Conservation (phyloP, 2,797 vertebrate genomes). For the Chelmon rostratus region DNA sequence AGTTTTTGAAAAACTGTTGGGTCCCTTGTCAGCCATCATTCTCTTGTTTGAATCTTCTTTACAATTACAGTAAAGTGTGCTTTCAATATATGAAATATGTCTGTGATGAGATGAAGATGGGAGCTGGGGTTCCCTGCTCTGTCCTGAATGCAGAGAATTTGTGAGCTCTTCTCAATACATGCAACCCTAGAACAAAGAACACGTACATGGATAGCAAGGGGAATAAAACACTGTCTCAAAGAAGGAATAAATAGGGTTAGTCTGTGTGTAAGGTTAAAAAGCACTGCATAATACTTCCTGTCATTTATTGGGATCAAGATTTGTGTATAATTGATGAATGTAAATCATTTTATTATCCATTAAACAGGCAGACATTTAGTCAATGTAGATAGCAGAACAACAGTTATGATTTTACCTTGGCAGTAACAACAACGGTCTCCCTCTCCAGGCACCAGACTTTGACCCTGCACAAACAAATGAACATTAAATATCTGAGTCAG, state of each 20-base stretch:
- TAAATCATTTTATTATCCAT: background rate
- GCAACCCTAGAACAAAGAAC: background rate
- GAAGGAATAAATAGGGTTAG: too few relatives aligned
- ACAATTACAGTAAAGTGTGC: background rate
- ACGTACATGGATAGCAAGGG: background rate
- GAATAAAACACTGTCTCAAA: background rate
- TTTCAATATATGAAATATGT: background rate
- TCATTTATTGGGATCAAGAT: background rate
- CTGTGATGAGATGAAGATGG: background rate
- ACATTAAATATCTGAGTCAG: background rate
- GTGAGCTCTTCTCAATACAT: background rate
- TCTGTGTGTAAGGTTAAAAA: too few relatives aligned
- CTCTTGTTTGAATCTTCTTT: background rate
- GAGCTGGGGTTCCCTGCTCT: background rate
- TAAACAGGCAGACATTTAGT: constrained; percentile 7
- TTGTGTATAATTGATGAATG: background rate
- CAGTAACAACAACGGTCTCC: constrained; percentile 89
- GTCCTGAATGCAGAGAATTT: background rate
- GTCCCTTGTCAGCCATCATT: background rate
- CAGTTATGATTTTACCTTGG: constrained; percentile 47
- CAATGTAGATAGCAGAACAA: background rate
- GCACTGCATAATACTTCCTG: too few relatives aligned
- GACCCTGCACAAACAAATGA: constrained; percentile 81
- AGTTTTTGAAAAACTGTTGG: background rate
- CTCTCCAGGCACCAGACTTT: constrained; percentile 81